Conservation (phyloP, 1,140 invertebrate species). For the Lepidurus couesii region DNA sequence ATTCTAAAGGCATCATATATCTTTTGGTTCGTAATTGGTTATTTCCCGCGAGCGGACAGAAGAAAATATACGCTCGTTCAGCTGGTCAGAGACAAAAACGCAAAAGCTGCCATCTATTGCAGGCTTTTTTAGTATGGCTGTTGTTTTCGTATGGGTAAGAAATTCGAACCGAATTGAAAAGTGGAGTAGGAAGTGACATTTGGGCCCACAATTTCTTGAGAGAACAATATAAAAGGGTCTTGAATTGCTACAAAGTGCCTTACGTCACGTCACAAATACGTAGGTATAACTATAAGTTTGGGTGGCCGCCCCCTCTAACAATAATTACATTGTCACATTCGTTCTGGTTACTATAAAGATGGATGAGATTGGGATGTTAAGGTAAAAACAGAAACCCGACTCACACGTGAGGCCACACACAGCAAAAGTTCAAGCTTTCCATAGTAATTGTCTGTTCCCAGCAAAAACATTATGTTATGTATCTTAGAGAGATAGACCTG, state of each 20-base stretch:
- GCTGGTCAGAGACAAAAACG: too few species aligned
- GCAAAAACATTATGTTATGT: neutral
- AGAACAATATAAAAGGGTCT: neutral
- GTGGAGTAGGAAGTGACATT: neutral
- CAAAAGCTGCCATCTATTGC: neutral
- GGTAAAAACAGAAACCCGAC: neutral
- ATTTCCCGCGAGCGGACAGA: too few species aligned
- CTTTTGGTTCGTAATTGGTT: too few species aligned
- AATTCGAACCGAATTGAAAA: neutral
- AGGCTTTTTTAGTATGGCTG: neutral
- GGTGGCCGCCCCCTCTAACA: neutral
- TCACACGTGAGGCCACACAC: neutral
- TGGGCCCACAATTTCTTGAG: neutral
- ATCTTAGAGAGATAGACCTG: neutral
- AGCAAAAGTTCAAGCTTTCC: neutral
- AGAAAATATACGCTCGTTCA: too few species aligned
- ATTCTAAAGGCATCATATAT: too few species aligned
- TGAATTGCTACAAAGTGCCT: neutral
- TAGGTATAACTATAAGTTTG: neutral
- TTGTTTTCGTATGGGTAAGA: neutral
- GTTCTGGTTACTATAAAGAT: conserved; percentile 12
- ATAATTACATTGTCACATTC: conserved; percentile 16
- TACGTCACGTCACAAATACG: neutral
- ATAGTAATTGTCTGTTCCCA: neutral
- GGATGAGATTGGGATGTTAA: conserved; percentile 19